Evolutionary conservation across 2,113 vertebrate species (phyloP).

Genomic region (Sisor rabdophorus): DNA sequence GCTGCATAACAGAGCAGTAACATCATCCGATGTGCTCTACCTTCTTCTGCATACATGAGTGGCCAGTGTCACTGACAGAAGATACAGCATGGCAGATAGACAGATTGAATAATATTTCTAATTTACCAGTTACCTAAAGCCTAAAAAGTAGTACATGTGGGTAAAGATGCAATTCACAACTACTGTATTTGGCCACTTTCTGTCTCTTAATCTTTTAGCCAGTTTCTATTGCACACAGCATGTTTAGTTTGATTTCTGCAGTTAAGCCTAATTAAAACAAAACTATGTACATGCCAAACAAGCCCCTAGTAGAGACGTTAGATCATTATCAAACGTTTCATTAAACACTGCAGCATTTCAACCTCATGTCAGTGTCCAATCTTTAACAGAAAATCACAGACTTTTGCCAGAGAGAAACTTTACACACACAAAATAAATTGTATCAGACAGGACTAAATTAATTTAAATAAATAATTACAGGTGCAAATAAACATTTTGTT

Average conservation of each 20-base stretch:
- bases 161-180: no score
- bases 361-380: background rate
- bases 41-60: background rate
- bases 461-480: background rate
- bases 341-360: background rate
- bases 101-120: no score
- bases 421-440: background rate
- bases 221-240: no score
- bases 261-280: background rate
- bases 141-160: no score
- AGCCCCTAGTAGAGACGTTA: background rate
- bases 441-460: background rate
- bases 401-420: background rate
- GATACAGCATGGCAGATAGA: background rate
- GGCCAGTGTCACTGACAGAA: background rate
- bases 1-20: background rate
- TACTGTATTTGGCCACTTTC: no score
- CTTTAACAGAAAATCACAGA: background rate
- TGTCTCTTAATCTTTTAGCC: no score
- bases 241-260: no score
- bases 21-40: background rate
- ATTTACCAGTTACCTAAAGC: no score
- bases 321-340: background rate
- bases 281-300: background rate
- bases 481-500: background rate